These are phyloP conservation scores for Cirrhinus molitorella DNA, from an alignment of 2,797 vertebrate genomes.

Conservation along the genomic window DNA sequence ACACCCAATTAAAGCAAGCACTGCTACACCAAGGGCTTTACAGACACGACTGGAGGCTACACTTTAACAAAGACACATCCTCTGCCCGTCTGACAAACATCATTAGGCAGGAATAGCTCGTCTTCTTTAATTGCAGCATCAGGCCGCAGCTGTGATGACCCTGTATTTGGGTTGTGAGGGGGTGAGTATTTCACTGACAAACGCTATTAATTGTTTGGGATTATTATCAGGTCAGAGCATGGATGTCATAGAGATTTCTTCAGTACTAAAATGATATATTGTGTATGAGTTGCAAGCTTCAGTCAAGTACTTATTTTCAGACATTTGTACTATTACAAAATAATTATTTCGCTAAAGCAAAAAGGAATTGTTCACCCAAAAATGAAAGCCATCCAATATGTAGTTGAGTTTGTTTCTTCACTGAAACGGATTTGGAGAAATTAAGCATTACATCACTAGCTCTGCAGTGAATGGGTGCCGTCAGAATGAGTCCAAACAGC, in stretches of 20 bases:
- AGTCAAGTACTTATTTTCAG: background rate
- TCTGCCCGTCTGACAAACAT: conserved; percentile 60
- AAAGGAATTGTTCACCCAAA: background rate
- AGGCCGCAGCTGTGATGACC: conserved; percentile 1
- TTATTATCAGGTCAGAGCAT: conserved; percentile 15
- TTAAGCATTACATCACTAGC: too few species aligned
- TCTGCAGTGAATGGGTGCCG: too few species aligned
- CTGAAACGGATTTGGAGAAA: too few species aligned
- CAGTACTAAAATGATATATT: background rate
- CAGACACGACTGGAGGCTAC: conserved; percentile 53
- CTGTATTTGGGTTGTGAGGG: background rate
- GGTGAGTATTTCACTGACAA: conserved; percentile 31
- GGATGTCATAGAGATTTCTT: conserved; percentile 28
- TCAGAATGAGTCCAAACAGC: too few species aligned
- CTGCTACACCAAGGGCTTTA: conserved; percentile 47
- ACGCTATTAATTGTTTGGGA: background rate
- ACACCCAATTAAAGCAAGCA: conserved; percentile 66
- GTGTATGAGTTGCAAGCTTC: background rate
- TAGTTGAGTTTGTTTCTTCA: too few species aligned
- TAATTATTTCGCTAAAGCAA: background rate
- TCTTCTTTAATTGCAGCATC: conserved; percentile 39
- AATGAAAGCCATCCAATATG: too few species aligned
- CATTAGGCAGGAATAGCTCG: conserved; percentile 37
- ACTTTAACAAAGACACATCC: conserved; percentile 59
- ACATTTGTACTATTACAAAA: background rate